A percentile compares a stretch with the other conserved stretches of the same genome.
Evolutionary conservation across 2,888 invertebrate species (phyloP).

Genomic region (Atethmia centrago): DNA sequence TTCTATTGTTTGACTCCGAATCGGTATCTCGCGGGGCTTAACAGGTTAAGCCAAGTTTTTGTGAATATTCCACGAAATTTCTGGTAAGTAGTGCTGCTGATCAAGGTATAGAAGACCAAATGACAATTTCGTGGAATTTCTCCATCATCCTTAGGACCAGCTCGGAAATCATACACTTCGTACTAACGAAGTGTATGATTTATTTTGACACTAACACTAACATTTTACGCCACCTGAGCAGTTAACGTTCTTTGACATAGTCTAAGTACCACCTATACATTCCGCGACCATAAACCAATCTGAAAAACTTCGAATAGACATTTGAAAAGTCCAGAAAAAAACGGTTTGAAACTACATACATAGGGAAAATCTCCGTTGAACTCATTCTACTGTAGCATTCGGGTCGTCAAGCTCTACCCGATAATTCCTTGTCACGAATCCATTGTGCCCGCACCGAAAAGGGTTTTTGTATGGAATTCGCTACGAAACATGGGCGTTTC

Average conservation of each 20-base stretch:
- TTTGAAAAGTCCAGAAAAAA: slow-evolving; percentile 36
- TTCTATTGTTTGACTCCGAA: too few relatives aligned
- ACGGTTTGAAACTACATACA: slow-evolving; percentile 10
- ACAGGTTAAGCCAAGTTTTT: slow-evolving; percentile 5
- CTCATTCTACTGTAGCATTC: slow-evolving; percentile 63
- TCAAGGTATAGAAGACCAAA: not conserved
- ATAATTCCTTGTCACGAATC: slow-evolving; percentile 72
- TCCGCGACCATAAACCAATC: not conserved
- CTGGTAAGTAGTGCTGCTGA: not conserved
- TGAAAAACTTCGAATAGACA: slow-evolving; percentile 17
- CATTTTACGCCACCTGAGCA: not conserved
- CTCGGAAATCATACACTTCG: not conserved
- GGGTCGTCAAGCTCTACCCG: slow-evolving; percentile 60
- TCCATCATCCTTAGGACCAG: not conserved
- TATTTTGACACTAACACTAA: too few relatives aligned
- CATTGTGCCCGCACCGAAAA: slow-evolving; percentile 64
- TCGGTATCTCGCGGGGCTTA: too few relatives aligned
- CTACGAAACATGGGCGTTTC: slow-evolving; percentile 53
- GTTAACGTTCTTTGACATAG: not conserved
- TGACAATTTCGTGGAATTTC: too few relatives aligned
- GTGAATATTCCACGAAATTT: slow-evolving; percentile 1
- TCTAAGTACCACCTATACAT: not conserved
- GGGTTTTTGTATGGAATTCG: slow-evolving; percentile 62
- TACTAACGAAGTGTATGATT: too few relatives aligned
- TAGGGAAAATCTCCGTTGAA: slow-evolving; percentile 51